Evolutionary conservation across 2,888 invertebrate genomes (phyloP), one percentile per base, ranked within the genome.

Genomic region (Orchesellides sinensis): DNA sequence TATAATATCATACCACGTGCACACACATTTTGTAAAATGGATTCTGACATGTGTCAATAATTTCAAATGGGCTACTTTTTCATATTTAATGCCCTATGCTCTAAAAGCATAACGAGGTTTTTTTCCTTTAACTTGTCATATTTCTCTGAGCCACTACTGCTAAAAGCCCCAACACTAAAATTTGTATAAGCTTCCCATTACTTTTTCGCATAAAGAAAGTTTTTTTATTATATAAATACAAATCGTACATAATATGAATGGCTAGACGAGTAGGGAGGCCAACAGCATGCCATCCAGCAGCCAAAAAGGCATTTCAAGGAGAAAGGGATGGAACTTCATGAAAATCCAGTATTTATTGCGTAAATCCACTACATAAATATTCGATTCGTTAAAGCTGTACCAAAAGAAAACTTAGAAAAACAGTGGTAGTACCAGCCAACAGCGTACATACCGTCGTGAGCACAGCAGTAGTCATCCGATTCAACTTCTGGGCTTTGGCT

Each of bases 21-120:
- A 54, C 17, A n/a, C n/a, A n/a, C 69, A 59, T 68, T 68, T 77
- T 49, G 40, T 23, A 47, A 61, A 78, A 70, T 69, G 69, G 61
- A 52, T 69, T 63, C 40, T 63, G 69, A 78, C 78, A 78, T 70
- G 78, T 78, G 78, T 78, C 78, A 78, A 78, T 78, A 78, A 70
- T 70, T 70, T 70, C 29, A 63, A 78, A 70, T 70, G 63, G 70
- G 45, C 78, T 63, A 40, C 49, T 70, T 68, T 77, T 68, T 75
- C 68, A 75, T 45, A 32, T 66, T 45, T 40, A 59, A 47, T 68
- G 29, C 45, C 68, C 49, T 66, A 47, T 17, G 5, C 27, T 45
- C 47, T 66, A 63, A 63, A 29, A 23, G 47, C 66, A 47, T 47
- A 4, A 40, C 32, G n/a, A 2, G 2, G 66, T 54, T 23, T 40